Conservation (phyloP, 2,888 invertebrate genomes). For the Temnothorax unifasciatus region DNA sequence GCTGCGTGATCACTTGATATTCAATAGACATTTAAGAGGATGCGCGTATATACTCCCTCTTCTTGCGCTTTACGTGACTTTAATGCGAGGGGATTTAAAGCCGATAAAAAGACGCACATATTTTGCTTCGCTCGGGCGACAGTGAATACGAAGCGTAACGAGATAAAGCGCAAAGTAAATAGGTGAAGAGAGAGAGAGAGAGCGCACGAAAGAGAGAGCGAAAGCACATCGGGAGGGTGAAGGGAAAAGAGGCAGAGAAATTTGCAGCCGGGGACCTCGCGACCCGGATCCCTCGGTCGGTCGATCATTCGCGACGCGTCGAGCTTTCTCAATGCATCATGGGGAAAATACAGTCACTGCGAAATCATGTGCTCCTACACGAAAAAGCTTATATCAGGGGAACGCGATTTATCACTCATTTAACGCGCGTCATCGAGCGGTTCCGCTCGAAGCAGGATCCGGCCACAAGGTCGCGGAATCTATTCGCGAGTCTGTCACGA, state of each 20-base stretch:
- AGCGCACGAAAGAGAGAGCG: constrained; percentile 13
- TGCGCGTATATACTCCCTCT: not conserved
- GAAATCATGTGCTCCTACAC: constrained; percentile 61
- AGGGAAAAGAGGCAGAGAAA: constrained; percentile 47
- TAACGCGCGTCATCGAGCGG: constrained; percentile 57
- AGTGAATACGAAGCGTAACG: constrained; percentile 80
- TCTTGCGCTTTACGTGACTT: constrained; percentile 20
- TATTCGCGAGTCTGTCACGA: not conserved
- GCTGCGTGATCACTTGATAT: not conserved
- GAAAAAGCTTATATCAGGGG: constrained; percentile 63
- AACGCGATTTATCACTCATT: constrained; percentile 68
- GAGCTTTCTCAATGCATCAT: constrained; percentile 65
- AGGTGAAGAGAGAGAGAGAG: constrained; percentile 45
- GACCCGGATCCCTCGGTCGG: constrained; percentile 53
- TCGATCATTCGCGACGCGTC: constrained; percentile 65
- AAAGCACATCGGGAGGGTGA: constrained; percentile 8
- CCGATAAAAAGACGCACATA: constrained; percentile 40
- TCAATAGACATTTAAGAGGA: too few species aligned
- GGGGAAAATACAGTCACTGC: constrained; percentile 63
- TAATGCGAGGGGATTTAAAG: constrained; percentile 47
- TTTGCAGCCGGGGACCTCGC: constrained; percentile 50
- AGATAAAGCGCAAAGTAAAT: constrained; percentile 57
- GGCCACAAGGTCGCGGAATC: not conserved
- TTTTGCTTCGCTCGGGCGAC: constrained; percentile 69
- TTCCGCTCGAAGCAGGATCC: constrained; percentile 32